A percentile compares a stretch with the other conserved stretches of the same genome.
These are phyloP conservation scores for Datnioides undecimradiatus DNA, from an alignment of 2,113 vertebrate species.

Conservation along the genomic window DNA sequence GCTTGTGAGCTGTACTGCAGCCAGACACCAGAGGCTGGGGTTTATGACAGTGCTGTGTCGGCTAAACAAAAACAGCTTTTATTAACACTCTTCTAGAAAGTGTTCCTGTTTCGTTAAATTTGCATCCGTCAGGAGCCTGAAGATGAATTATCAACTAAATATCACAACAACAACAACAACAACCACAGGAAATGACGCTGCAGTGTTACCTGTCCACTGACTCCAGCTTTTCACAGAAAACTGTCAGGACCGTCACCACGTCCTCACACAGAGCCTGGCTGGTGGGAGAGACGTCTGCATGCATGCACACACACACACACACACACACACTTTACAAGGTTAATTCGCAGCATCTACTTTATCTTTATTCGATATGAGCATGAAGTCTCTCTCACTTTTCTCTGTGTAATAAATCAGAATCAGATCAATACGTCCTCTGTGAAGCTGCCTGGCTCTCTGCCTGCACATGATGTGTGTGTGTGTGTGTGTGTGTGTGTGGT, in stretches of 20 bases:
- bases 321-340: constrained; percentile 4
- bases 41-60: too few species aligned
- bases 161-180: not conserved
- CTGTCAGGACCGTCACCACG: constrained; percentile 92
- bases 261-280: constrained; percentile 93
- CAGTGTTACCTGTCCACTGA: constrained; percentile 89
- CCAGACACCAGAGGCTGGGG: too few species aligned
- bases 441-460: not conserved
- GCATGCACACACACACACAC: constrained; percentile 16
- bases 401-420: constrained; percentile 3
- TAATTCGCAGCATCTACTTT: not conserved
- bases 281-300: constrained; percentile 84
- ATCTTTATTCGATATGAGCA: not conserved
- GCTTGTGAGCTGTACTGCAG: too few species aligned
- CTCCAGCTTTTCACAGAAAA: constrained; percentile 97
- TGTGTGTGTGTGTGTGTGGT: constrained; percentile 1
- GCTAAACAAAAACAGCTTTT: too few species aligned
- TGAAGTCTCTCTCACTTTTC: not conserved
- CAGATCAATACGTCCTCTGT: constrained; percentile 9
- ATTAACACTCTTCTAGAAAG: too few species aligned
- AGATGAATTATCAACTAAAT: too few species aligned
- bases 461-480: not conserved
- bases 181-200: too few species aligned
- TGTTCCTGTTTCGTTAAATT: too few species aligned
- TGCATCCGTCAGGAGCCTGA: too few species aligned